phyloP scores from a whole-genome alignment of 2,888 invertebrate genomes.

The Mimas tiliae region DNA sequence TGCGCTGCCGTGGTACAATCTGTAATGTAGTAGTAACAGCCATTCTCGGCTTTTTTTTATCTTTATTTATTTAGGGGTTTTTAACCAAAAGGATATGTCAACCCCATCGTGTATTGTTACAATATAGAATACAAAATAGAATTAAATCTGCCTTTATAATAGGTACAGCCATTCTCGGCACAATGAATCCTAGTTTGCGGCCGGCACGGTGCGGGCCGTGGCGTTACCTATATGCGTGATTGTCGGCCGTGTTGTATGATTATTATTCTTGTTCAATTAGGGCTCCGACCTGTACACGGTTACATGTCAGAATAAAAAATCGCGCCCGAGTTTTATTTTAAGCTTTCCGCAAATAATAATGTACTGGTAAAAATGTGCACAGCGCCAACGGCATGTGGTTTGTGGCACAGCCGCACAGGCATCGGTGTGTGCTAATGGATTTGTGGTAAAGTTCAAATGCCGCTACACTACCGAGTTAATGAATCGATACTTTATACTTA shows the following conservation, averaged over 20 bases:
- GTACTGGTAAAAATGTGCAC: neutral
- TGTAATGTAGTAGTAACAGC: conserved; percentile 1
- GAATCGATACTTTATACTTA: conserved; percentile 25
- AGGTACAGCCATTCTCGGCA: neutral
- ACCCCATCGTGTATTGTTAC: no score
- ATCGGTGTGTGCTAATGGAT: conserved; percentile 13
- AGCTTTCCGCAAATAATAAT: conserved; percentile 11
- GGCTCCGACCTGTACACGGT: conserved; percentile 2
- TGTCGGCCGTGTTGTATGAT: conserved; percentile 8
- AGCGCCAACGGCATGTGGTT: neutral
- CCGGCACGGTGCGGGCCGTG: no score
- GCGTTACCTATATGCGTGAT: conserved; percentile 17
- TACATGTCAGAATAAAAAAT: conserved; percentile 16
- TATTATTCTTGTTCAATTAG: conserved; percentile 19
- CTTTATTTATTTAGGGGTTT: no score
- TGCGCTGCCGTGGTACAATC: conserved; percentile 1
- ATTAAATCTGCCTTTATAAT: no score
- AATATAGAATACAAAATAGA: no score
- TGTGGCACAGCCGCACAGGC: neutral
- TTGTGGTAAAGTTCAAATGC: conserved; percentile 18
- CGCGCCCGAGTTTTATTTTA: conserved; percentile 4
- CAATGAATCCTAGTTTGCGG: conserved; percentile 8
- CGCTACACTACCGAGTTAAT: neutral
- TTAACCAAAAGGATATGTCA: no score
- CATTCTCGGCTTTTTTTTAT: neutral